Conservation (phyloP, 2,113 vertebrate genomes). For the Dascyllus trimaculatus region DNA sequence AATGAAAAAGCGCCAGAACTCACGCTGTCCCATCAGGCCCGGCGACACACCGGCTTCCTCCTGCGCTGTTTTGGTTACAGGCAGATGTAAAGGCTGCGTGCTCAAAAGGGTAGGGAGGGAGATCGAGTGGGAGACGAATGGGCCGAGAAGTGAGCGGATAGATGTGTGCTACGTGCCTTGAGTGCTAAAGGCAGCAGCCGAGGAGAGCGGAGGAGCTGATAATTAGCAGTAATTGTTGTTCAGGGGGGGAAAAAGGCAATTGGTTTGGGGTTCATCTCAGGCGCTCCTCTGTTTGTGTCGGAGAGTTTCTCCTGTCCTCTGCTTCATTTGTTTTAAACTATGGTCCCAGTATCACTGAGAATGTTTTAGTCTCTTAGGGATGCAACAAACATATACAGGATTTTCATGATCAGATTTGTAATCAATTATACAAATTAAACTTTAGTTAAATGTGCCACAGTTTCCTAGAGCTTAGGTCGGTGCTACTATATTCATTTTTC, state of each 20-base stretch:
- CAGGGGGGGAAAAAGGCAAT: slow-evolving; percentile 47
- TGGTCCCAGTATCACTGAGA: no score
- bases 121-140: slow-evolving; percentile 51
- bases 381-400: neutral
- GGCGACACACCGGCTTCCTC: slow-evolving; percentile 66
- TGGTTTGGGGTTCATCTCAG: slow-evolving; percentile 53
- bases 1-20: slow-evolving; percentile 76
- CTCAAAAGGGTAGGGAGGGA: slow-evolving; percentile 36
- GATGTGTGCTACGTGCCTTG: slow-evolving; percentile 69
- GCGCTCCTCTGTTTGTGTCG: slow-evolving; percentile 15
- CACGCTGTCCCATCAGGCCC: slow-evolving; percentile 63
- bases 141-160: slow-evolving; percentile 57
- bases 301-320: slow-evolving; percentile 23
- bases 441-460: no score
- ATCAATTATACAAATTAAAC: no score
- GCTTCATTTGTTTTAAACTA: slow-evolving; percentile 18
- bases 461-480: no score
- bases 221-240: slow-evolving; percentile 82
- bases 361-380: neutral
- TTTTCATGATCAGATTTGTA: no score
- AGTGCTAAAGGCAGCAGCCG: slow-evolving; percentile 64
- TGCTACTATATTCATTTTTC: no score
- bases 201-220: slow-evolving; percentile 65
- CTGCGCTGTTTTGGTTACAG: slow-evolving; percentile 72
- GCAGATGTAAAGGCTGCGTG: slow-evolving; percentile 60